Percentiles rank a stretch among this genome's conserved stretches.
Conservation (phyloP, 1,140 invertebrate genomes). For the Brachionus asplanchnoidis region DNA sequence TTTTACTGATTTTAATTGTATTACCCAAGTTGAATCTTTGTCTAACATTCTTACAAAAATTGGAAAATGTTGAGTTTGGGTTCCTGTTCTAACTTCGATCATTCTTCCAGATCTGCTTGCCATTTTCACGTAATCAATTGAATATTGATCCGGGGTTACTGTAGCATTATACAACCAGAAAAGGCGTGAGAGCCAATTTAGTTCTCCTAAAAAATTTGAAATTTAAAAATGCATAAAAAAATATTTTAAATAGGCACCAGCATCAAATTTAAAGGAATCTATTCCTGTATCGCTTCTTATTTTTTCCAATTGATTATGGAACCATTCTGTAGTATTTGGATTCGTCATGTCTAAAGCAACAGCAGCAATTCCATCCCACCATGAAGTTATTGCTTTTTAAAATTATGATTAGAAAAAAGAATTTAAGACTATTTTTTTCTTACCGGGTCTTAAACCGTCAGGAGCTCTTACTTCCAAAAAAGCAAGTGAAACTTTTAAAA, state of each 20-base stretch:
- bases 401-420: background rate
- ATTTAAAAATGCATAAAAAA: background rate
- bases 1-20: too few relatives aligned
- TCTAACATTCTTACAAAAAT: slow-evolving; percentile 83
- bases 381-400: slow-evolving; percentile 1
- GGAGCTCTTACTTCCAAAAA: slow-evolving; percentile 33
- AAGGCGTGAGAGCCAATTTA: slow-evolving; percentile 9
- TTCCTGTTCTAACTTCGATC: slow-evolving; percentile 70
- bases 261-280: slow-evolving; percentile 86
- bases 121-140: slow-evolving; percentile 23
- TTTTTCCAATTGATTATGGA: background rate
- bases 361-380: slow-evolving; percentile 38
- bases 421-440: background rate
- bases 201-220: background rate
- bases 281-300: slow-evolving; percentile 60
- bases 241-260: slow-evolving; percentile 59
- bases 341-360: slow-evolving; percentile 32
- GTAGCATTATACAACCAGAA: slow-evolving; percentile 19
- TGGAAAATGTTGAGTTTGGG: slow-evolving; percentile 70
- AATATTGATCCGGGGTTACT: slow-evolving; percentile 31
- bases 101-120: slow-evolving; percentile 1
- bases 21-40: slow-evolving; percentile 71
- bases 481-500: background rate
- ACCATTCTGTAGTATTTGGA: background rate
- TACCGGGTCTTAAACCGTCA: slow-evolving; percentile 17